A percentile compares a stretch with the other conserved stretches of the same genome.
Conservation (phyloP, 2,797 vertebrate species). For the Neostethus bicornis region DNA sequence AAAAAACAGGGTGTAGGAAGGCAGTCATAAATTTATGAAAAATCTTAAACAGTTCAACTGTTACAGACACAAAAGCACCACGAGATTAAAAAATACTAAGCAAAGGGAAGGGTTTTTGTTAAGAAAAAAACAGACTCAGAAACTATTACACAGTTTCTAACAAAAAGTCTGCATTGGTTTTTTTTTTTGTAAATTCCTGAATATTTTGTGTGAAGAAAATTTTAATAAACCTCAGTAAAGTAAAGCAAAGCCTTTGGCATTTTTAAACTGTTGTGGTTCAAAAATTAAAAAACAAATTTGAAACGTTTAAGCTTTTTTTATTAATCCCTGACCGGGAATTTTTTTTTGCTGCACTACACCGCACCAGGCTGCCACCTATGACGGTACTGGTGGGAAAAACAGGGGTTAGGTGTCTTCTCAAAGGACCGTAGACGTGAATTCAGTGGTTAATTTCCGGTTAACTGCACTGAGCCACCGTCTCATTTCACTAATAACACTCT, state of each 20-base stretch:
- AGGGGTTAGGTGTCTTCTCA: no score
- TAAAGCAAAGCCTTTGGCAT: slow-evolving; percentile 91
- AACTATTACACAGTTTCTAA: slow-evolving; percentile 17
- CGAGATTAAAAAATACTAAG: slow-evolving; percentile 27
- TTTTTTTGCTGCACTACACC: no score
- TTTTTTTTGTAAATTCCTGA: slow-evolving; percentile 46
- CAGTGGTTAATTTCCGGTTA: no score
- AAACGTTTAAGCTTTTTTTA: slow-evolving; percentile 41
- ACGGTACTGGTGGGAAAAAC: no score
- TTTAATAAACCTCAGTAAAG: slow-evolving; percentile 29
- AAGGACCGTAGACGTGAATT: no score
- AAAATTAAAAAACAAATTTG: slow-evolving; percentile 68
- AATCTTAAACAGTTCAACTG: slow-evolving; percentile 73
- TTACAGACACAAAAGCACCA: slow-evolving; percentile 55
- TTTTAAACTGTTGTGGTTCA: slow-evolving; percentile 69
- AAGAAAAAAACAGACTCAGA: slow-evolving; percentile 31
- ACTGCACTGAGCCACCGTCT: no score
- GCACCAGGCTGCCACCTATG: no score
- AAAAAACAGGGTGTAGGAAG: slow-evolving; percentile 15
- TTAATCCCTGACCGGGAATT: no score
- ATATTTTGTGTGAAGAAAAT: slow-evolving; percentile 32
- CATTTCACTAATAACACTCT: no score
- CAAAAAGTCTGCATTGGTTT: slow-evolving; percentile 31
- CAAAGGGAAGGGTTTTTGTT: slow-evolving; percentile 19
- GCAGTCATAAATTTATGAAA: slow-evolving; percentile 3